phyloP scores from a whole-genome alignment of 2,888 invertebrate species.

The Drosophila mimetica region DNA sequence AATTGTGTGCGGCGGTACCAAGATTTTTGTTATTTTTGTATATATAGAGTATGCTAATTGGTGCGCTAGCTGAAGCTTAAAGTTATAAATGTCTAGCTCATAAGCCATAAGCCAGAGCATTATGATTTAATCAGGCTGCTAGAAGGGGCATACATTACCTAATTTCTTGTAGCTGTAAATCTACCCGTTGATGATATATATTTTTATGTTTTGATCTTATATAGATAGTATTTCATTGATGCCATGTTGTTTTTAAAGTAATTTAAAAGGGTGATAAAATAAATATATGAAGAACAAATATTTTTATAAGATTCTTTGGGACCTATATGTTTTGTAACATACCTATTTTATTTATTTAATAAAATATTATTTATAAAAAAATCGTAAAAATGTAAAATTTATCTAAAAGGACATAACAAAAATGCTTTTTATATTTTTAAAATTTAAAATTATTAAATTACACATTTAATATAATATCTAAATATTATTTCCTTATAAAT shows the following conservation, averaged over 20 bases:
- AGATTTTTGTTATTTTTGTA: slow-evolving; percentile 36
- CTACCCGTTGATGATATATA: slow-evolving; percentile 2
- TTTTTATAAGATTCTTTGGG: too few species aligned
- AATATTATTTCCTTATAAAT: neutral
- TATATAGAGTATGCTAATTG: slow-evolving; percentile 67
- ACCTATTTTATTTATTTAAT: too few species aligned
- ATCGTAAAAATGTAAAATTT: too few species aligned
- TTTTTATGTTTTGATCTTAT: neutral
- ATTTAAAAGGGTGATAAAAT: too few species aligned
- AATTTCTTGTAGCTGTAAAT: neutral
- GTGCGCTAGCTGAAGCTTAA: slow-evolving; percentile 36
- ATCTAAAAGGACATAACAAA: too few species aligned
- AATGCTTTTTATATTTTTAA: too few species aligned
- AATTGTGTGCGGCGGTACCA: slow-evolving; percentile 59
- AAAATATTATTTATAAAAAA: too few species aligned
- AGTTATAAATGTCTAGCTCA: slow-evolving; percentile 18
- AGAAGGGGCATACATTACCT: neutral
- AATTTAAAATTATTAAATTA: too few species aligned
- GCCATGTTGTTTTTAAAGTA: neutral
- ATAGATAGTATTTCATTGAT: neutral
- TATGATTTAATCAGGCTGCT: slow-evolving; percentile 22
- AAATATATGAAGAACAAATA: too few species aligned
- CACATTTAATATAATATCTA: neutral
- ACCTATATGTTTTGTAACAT: too few species aligned
- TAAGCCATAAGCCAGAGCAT: slow-evolving; percentile 13